Conservation (phyloP, 2,113 vertebrate species). For the Cinclus cinclus region DNA sequence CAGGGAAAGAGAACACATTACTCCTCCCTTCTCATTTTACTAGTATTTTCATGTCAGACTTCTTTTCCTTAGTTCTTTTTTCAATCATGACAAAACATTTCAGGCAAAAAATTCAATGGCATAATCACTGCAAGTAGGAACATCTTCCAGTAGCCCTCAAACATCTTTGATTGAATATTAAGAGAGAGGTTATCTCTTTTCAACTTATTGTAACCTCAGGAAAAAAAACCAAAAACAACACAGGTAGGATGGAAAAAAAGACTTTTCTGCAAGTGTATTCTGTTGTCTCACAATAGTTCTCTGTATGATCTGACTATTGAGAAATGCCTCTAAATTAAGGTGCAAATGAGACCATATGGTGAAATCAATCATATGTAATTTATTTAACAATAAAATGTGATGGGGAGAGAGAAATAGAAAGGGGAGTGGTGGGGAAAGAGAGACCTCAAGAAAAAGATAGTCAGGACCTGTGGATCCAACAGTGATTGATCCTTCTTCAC, state of each 20-base stretch:
- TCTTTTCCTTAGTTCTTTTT: neutral
- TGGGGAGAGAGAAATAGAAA: neutral
- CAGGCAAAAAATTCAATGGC: neutral
- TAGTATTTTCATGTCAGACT: neutral
- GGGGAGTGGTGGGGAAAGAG: accelerated
- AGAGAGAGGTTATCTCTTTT: neutral
- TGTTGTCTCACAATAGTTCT: neutral
- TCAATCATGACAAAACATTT: neutral
- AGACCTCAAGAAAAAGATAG: neutral
- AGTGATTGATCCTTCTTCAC: neutral
- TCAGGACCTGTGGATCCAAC: neutral
- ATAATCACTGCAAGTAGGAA: neutral
- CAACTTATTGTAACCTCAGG: neutral
- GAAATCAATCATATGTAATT: neutral
- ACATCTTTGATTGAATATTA: neutral
- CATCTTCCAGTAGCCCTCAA: neutral
- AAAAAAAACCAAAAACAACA: neutral
- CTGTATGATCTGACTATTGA: neutral
- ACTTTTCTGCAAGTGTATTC: neutral
- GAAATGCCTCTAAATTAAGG: neutral
- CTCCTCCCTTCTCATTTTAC: neutral
- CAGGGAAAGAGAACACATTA: neutral
- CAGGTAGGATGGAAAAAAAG: neutral
- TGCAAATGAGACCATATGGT: neutral
- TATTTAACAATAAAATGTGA: neutral